Conservation (phyloP, 1,140 invertebrate species). For the Zaprionus ghesquierei region DNA sequence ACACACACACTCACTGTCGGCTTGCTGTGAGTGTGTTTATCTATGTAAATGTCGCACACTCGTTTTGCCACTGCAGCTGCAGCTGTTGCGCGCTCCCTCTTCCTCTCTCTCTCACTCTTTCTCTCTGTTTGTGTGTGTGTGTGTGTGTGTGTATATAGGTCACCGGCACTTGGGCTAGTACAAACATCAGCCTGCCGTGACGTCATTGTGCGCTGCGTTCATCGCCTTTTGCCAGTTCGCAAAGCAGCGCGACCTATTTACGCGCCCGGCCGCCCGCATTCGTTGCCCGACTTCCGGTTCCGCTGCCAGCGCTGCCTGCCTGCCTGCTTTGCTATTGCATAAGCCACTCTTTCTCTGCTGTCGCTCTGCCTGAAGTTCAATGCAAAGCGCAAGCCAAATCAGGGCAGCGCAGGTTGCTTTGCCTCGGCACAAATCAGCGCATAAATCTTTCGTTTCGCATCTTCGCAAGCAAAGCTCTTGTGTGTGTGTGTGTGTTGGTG, state of each 20-base stretch:
- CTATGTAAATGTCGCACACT: conserved; percentile 46
- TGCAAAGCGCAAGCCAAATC: conserved; percentile 55
- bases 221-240: conserved; percentile 47
- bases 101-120: neutral
- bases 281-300: conserved; percentile 51
- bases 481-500: neutral
- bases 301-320: conserved; percentile 27
- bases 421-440: conserved; percentile 29
- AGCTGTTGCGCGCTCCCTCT: conserved; percentile 26
- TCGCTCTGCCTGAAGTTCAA: conserved; percentile 63
- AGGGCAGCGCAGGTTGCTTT: conserved; percentile 24
- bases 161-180: conserved; percentile 57
- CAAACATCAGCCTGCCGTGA: conserved; percentile 46
- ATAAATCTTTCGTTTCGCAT: conserved; percentile 32
- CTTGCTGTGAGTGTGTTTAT: conserved; percentile 21
- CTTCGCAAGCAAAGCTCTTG: conserved; percentile 5
- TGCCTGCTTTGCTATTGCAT: conserved; percentile 29
- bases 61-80: conserved; percentile 21
- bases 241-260: conserved; percentile 66
- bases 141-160: conserved; percentile 59
- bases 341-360: conserved; percentile 21
- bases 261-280: conserved; percentile 13
- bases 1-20: neutral
- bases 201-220: conserved; percentile 59
- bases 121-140: conserved; percentile 7